These are phyloP conservation scores for Megaleporinus macrocephalus DNA, from an alignment of 2,113 vertebrate genomes.

Conservation along the genomic window DNA sequence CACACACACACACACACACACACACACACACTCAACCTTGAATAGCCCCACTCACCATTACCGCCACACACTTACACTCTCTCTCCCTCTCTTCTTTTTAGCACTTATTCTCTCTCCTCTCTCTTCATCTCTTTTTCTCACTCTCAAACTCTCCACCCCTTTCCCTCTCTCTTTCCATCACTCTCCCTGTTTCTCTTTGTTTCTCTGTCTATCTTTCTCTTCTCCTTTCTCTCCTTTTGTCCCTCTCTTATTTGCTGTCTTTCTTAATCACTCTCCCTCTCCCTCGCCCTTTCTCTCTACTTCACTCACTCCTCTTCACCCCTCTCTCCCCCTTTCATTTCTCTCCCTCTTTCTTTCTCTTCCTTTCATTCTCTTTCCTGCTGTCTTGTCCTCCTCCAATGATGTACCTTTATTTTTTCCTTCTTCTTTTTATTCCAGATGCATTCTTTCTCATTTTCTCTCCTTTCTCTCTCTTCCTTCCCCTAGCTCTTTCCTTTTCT, in stretches of 20 bases:
- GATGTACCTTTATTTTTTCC: not conserved
- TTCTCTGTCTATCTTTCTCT: not conserved
- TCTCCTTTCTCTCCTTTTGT: no score
- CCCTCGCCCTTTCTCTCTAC: no score
- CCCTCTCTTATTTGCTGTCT: not conserved
- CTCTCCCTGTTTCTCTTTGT: not conserved
- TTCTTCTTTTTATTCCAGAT: not conserved
- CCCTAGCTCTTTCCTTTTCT: slow-evolving; percentile 8
- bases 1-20: not conserved
- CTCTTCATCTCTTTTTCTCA: not conserved
- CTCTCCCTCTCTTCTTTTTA: not conserved
- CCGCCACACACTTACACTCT: not conserved
- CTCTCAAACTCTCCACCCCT: not conserved
- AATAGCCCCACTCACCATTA: not conserved
- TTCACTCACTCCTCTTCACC: no score
- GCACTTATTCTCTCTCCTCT: not conserved
- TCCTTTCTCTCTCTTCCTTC: slow-evolving; percentile 23
- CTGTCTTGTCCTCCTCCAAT: no score
- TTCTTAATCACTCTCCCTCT: not conserved
- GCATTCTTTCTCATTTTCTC: not conserved
- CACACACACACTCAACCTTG: not conserved
- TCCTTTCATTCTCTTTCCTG: not conserved
- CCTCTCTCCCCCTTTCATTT: not conserved
- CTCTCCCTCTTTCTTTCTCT: slow-evolving; percentile 14
- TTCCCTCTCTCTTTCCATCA: slow-evolving; percentile 14